These are phyloP conservation scores for Drosophila fulvimacula DNA, from an alignment of 2,888 invertebrate species.

Conservation along the genomic window DNA sequence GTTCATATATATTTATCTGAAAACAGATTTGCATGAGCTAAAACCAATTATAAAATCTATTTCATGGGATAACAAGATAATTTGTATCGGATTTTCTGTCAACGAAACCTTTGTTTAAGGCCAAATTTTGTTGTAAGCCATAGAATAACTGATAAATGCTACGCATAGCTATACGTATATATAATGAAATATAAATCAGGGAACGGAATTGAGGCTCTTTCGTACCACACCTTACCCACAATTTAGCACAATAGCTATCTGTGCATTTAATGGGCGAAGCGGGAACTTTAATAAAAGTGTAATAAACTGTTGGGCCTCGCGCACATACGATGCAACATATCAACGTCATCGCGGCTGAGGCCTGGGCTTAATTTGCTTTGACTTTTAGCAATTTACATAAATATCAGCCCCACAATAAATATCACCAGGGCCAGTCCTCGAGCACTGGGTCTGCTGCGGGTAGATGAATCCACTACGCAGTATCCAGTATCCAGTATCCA, in stretches of 20 bases:
- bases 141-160: background rate
- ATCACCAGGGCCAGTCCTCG: slow-evolving; percentile 23
- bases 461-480: slow-evolving; percentile 10
- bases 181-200: background rate
- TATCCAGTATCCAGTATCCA: background rate
- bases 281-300: slow-evolving; percentile 22
- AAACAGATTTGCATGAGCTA: background rate
- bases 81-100: background rate
- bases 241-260: slow-evolving; percentile 23
- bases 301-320: slow-evolving; percentile 33
- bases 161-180: background rate
- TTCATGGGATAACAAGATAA: background rate
- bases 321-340: slow-evolving; percentile 49
- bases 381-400: slow-evolving; percentile 81
- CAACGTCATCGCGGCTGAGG: slow-evolving; percentile 61
- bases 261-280: slow-evolving; percentile 21
- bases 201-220: background rate
- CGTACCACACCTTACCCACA: slow-evolving; percentile 50
- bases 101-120: background rate
- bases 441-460: slow-evolving; percentile 9
- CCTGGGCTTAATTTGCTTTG: slow-evolving; percentile 80
- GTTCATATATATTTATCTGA: background rate
- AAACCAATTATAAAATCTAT: background rate
- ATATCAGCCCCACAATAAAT: slow-evolving; percentile 65
- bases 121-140: background rate